Conservation (phyloP, 23 tunicate genomes). For the Aplidium turbinatum region DNA sequence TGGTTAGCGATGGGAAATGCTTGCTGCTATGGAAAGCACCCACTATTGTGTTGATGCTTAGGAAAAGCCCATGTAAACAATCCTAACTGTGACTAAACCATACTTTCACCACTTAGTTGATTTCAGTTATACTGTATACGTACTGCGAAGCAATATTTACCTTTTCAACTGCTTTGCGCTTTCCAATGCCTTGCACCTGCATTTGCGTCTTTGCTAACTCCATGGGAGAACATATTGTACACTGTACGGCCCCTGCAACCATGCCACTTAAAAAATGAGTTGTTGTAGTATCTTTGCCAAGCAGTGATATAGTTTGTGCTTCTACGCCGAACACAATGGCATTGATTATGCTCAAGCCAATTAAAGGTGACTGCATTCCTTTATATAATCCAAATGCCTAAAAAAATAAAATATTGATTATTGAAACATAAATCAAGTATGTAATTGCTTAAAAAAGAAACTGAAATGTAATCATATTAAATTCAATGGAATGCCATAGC, state of each 20-base stretch:
- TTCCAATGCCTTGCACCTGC: slow-evolving; percentile 81
- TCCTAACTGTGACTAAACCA: no score
- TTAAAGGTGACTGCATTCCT: slow-evolving; percentile 91
- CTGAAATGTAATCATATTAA: no score
- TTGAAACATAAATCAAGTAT: no score
- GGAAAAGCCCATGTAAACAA: no score
- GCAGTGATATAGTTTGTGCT: slow-evolving; percentile 62
- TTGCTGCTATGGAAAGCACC: no score
- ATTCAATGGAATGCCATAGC: no score
- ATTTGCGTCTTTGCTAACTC: slow-evolving; percentile 92
- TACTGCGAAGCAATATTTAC: no score
- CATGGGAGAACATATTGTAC: slow-evolving; percentile 80
- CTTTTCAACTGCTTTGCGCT: slow-evolving; percentile 33
- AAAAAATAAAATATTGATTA: neutral
- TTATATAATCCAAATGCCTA: slow-evolving; percentile 74
- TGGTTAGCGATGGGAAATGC: no score
- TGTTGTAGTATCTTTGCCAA: slow-evolving; percentile 62
- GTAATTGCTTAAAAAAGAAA: no score
- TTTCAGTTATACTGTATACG: no score
- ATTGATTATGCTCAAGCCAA: slow-evolving; percentile 81
- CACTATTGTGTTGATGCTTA: no score
- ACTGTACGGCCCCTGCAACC: slow-evolving; percentile 90
- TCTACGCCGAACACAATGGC: slow-evolving; percentile 93
- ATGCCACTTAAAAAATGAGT: slow-evolving; percentile 88
- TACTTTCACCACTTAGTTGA: no score